Evolutionary conservation across 2,797 vertebrate genomes (phyloP).

Genomic region (Alfaro cultratus): DNA sequence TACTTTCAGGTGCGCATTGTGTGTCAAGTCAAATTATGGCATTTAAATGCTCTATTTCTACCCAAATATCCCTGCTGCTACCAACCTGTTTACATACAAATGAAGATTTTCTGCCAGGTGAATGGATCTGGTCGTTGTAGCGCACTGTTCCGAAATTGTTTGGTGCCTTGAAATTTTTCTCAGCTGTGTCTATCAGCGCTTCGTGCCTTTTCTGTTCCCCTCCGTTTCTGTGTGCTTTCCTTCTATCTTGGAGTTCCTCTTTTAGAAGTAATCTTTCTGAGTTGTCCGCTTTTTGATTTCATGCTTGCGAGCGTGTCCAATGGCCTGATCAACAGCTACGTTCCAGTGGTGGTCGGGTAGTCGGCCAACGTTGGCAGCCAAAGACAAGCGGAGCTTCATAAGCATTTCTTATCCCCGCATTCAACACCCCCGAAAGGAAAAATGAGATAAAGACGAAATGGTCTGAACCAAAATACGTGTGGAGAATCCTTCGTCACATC

Average conservation of each 20-base stretch:
- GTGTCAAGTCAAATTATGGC: constrained; percentile 28
- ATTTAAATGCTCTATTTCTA: constrained; percentile 46
- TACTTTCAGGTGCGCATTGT: constrained; percentile 20
- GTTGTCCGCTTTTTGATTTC: constrained; percentile 21
- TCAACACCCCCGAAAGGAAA: neutral
- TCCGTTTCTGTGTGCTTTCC: constrained; percentile 8
- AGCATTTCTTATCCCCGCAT: neutral
- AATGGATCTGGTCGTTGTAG: constrained; percentile 25
- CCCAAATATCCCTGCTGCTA: constrained; percentile 10
- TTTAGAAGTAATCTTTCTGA: constrained; percentile 16
- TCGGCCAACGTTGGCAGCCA: constrained; percentile 11
- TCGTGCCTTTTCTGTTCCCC: constrained; percentile 14
- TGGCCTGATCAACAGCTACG: constrained; percentile 26
- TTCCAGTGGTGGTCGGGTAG: constrained; percentile 13
- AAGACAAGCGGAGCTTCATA: constrained; percentile 5
- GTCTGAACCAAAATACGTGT: constrained; percentile 23
- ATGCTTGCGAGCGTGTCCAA: constrained; percentile 35
- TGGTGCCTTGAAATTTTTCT: constrained; percentile 25
- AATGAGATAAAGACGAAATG: constrained; percentile 4
- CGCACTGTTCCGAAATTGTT: constrained; percentile 31
- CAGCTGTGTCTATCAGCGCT: constrained; percentile 13
- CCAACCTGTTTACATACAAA: constrained; percentile 60
- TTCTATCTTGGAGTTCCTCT: constrained; percentile 18
- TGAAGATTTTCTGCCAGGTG: constrained; percentile 44
- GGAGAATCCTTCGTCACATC: constrained; percentile 19